These are phyloP conservation scores for Diglossa cyanea DNA, from an alignment of 2,797 vertebrate species.

Conservation along the genomic window DNA sequence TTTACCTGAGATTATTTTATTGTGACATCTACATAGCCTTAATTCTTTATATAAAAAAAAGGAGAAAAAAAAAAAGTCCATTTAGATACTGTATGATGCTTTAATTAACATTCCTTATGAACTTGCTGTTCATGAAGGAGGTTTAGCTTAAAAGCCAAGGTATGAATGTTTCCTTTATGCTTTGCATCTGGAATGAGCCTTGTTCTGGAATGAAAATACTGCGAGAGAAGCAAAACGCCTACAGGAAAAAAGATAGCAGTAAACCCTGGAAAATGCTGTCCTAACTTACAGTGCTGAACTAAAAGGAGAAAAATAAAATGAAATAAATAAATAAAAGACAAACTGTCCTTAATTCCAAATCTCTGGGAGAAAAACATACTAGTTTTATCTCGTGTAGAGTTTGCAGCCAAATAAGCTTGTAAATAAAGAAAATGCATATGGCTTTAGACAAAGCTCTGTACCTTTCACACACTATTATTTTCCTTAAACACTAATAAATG, in stretches of 20 bases:
- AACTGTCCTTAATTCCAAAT: conserved; percentile 52
- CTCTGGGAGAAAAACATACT: conserved; percentile 57
- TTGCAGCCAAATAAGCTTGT: conserved; percentile 44
- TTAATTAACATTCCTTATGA: conserved; percentile 52
- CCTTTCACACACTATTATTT: conserved; percentile 60
- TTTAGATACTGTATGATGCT: conserved; percentile 51
- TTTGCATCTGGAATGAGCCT: conserved; percentile 62
- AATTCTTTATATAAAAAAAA: conserved; percentile 47
- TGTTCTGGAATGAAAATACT: conserved; percentile 58
- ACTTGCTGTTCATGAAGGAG: conserved; percentile 69
- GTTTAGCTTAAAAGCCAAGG: conserved; percentile 71
- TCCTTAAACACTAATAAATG: conserved; percentile 68
- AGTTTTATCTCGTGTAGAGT: conserved; percentile 48
- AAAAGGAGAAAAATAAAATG: not conserved
- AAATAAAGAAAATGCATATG: conserved; percentile 23
- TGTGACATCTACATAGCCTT: conserved; percentile 67
- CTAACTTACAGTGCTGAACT: conserved; percentile 49
- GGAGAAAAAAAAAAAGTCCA: not conserved
- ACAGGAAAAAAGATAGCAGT: conserved; percentile 47
- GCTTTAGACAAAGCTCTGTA: conserved; percentile 58
- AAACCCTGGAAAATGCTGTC: conserved; percentile 45
- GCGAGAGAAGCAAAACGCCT: conserved; percentile 30
- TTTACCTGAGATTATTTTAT: conserved; percentile 56
- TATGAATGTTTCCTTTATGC: conserved; percentile 66
- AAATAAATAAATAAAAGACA: not conserved